Evolutionary conservation across 2,113 vertebrate species (phyloP).

Genomic region (Labrus mixtus): DNA sequence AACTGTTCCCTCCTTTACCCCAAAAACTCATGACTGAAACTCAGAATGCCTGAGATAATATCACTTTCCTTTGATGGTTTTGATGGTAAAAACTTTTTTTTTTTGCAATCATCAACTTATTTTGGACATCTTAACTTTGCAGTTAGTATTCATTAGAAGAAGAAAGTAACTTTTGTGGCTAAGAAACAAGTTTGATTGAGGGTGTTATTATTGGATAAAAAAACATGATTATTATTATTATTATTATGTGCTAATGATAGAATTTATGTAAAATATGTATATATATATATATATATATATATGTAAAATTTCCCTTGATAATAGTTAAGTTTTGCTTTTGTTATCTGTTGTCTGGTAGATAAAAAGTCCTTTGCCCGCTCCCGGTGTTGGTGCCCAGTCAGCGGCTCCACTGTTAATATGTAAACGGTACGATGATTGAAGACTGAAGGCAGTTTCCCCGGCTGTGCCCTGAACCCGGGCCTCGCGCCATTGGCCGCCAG

Average conservation of each 20-base stretch:
- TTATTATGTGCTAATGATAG: too few species aligned
- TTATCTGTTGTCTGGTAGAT: constrained; percentile 32
- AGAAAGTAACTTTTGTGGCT: not conserved
- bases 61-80: constrained; percentile 34
- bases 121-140: not conserved
- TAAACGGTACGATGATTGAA: constrained; percentile 85
- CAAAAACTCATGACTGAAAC: constrained; percentile 34
- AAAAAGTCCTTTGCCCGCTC: constrained; percentile 41
- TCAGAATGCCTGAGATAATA: not conserved
- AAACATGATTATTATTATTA: not conserved
- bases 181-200: too few species aligned
- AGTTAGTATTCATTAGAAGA: too few species aligned
- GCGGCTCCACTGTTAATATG: constrained; percentile 85
- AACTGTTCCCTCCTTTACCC: constrained; percentile 14
- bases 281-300: too few species aligned
- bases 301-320: not conserved
- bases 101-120: not conserved
- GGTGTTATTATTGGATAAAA: too few species aligned
- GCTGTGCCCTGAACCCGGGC: constrained; percentile 87
- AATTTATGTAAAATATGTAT: too few species aligned
- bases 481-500: constrained; percentile 91
- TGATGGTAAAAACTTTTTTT: not conserved
- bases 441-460: constrained; percentile 85
- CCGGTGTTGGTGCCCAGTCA: constrained; percentile 63
- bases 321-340: not conserved